phyloP scores from a whole-genome alignment of 1,140 invertebrate species.

The Phocides pigmalion region DNA sequence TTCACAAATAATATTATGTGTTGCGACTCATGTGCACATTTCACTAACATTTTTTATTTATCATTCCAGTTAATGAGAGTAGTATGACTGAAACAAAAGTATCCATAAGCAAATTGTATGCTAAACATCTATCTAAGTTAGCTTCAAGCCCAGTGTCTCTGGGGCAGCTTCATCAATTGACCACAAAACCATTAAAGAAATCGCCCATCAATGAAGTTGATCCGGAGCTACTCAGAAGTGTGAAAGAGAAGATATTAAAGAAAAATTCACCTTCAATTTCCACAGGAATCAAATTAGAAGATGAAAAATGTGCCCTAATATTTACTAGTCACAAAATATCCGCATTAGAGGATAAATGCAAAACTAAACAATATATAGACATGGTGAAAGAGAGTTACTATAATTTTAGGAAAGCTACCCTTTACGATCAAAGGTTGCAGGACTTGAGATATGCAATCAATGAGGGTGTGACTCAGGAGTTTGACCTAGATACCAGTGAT shows the following conservation, averaged over 20 bases:
- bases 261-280: constrained; percentile 42
- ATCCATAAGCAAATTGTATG: constrained; percentile 86
- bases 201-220: constrained; percentile 62
- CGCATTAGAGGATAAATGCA: constrained; percentile 65
- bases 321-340: constrained; percentile 71
- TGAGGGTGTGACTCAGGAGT: constrained; percentile 76
- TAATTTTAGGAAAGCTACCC: constrained; percentile 78
- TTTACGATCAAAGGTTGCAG: constrained; percentile 77
- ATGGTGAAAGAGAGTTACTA: constrained; percentile 80
- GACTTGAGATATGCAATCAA: constrained; percentile 80
- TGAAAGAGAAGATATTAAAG: constrained; percentile 74
- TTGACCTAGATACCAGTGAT: constrained; percentile 51
- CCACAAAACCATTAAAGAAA: constrained; percentile 65
- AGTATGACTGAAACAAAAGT: constrained; percentile 86
- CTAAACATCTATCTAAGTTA: constrained; percentile 86
- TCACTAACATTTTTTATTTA: neutral
- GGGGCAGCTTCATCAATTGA: constrained; percentile 84
- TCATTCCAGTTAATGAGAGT: constrained; percentile 84
- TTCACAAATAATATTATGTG: neutral
- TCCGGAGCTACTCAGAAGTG: constrained; percentile 74
- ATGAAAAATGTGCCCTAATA: constrained; percentile 77
- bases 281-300: constrained; percentile 61
- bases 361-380: constrained; percentile 68
- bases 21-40: neutral
- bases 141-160: constrained; percentile 84